Base-by-base conservation (phyloP, 2,113 vertebrate genomes). In the Micronycteris hirsuta region DNA sequence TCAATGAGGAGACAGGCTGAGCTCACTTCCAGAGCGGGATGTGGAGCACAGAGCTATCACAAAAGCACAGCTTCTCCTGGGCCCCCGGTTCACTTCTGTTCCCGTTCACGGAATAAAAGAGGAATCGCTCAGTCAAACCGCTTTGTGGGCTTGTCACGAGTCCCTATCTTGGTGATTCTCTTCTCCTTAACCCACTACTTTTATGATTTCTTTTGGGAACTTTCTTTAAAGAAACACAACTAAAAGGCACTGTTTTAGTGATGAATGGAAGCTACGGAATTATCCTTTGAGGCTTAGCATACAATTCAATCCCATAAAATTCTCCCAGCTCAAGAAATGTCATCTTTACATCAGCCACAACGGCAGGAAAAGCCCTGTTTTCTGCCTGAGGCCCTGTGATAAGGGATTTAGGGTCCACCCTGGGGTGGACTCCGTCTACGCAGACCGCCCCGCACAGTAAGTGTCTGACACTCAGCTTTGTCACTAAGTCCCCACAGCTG, bases 301-400 rank as follows among this genome's bases (percentile, higher is more conserved):
- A 97, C 61, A 89, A 91, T 38, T 94, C 74, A 93, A 97, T 97
- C 97, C 88, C 90, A 89, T 85, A 97, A 97, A 93, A 98, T 95
- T 97, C 96, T 93, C 95, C 95, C 86, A 86, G 95, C 94, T 97
- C 95, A 84, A 96, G 95, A 98, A 98, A 98, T 96, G 95, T 86
- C 97, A 98, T 97, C 97, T 98, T 98, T 96, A 94, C 78, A 97
- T 97, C 73, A 0, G 49, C 36, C 78, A 47, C 65, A 92, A 97
- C 33, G 96, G 97, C 85, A 82, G 33, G 56, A n/a, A 96, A 94
- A 97, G 95, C 3, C 49, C 11, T 47, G 38, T 95, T 97, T 98
- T 93, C 94, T 26, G 94, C 97, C 98, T 97, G 92, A 97, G 97
- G 97, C 93, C 49, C 61, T 94, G 93, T 26, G 94, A 98, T 98